phyloP scores from a whole-genome alignment of 2,797 vertebrate genomes.

The Synanceia verrucosa region DNA sequence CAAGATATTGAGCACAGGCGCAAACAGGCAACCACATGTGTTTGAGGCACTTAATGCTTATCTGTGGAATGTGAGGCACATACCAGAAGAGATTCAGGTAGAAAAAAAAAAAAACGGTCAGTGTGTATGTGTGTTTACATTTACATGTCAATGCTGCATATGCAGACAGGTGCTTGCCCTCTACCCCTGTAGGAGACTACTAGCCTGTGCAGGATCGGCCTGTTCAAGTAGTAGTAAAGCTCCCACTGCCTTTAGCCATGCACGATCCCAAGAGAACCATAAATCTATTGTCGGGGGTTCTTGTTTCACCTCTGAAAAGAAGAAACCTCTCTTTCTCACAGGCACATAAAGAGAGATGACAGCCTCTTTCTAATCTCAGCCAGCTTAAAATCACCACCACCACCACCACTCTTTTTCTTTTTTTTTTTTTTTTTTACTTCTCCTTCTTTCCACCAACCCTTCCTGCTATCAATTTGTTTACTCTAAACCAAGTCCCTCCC shows the following conservation, averaged over 20 bases:
- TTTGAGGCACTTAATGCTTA: conserved; percentile 30
- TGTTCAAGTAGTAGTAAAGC: conserved; percentile 26
- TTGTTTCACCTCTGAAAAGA: conserved; percentile 47
- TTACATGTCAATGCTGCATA: conserved; percentile 11
- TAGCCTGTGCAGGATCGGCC: conserved; percentile 23
- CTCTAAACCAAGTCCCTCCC: conserved; percentile 5
- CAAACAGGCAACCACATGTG: conserved; percentile 15
- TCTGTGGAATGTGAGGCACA: conserved; percentile 52
- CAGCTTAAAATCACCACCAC: conserved; percentile 40
- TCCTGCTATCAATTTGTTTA: conserved; percentile 37
- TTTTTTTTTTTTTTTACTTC: background rate
- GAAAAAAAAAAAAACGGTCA: conserved; percentile 1
- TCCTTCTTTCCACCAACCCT: background rate
- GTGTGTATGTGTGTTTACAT: conserved; percentile 2
- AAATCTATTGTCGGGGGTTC: conserved; percentile 42
- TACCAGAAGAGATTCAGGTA: conserved; percentile 28
- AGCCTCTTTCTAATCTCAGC: conserved; percentile 36
- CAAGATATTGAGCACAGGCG: background rate
- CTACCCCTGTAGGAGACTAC: background rate
- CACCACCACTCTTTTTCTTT: conserved; percentile 20
- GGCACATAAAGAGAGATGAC: conserved; percentile 49
- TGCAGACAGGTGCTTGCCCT: conserved; percentile 34
- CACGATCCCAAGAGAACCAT: conserved; percentile 33
- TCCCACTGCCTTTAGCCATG: conserved; percentile 32
- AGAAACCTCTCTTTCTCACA: conserved; percentile 45